Evolutionary conservation across 2,888 invertebrate genomes (phyloP).

Genomic region (Luperina testacea): DNA sequence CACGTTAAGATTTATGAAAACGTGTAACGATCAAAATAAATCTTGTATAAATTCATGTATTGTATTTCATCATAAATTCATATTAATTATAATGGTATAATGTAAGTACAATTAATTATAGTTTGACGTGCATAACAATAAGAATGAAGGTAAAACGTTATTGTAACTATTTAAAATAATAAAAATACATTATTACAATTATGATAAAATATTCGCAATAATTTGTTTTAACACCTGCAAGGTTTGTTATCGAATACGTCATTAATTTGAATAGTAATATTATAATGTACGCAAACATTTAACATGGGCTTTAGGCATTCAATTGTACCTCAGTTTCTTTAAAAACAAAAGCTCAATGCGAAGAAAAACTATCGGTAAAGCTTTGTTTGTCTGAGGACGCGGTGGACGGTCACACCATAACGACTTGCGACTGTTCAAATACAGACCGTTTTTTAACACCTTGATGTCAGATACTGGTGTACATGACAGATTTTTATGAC

Average conservation of each 20-base stretch:
- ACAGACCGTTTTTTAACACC: neutral
- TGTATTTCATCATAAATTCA: constrained; percentile 19
- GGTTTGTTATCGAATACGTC: neutral
- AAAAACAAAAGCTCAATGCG: neutral
- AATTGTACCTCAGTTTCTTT: neutral
- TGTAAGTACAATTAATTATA: neutral
- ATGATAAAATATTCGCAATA: neutral
- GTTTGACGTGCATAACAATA: constrained; percentile 1
- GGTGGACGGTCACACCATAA: neutral
- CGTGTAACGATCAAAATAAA: constrained; percentile 14
- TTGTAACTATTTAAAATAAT: neutral
- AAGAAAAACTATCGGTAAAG: neutral
- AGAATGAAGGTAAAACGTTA: neutral
- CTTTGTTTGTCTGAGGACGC: neutral
- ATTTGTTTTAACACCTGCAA: neutral
- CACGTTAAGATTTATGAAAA: constrained; percentile 10
- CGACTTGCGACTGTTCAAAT: neutral
- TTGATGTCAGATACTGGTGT: neutral
- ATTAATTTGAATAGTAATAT: neutral
- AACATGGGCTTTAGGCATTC: neutral
- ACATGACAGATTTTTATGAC: neutral
- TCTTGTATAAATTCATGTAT: constrained; percentile 24
- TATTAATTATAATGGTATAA: neutral
- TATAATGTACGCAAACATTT: neutral
- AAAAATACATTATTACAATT: neutral